Percentiles rank a stretch among this genome's conserved stretches.
These are phyloP conservation scores for Probosciger aterrimus DNA, from an alignment of 2,113 vertebrate species.

Conservation along the genomic window DNA sequence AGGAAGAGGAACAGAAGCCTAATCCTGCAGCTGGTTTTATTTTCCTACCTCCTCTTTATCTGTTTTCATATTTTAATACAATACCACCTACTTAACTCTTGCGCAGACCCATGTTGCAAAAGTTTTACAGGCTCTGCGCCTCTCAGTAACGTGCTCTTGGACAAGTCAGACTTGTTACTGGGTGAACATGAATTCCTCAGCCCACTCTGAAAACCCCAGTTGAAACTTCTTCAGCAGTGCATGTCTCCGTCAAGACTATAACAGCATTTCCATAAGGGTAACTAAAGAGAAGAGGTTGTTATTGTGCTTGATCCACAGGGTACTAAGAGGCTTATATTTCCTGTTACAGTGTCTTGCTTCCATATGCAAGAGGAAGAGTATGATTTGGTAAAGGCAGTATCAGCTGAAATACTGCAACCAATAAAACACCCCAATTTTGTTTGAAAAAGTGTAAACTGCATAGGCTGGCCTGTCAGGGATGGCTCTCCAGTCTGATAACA, in stretches of 20 bases:
- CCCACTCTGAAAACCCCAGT: not conserved
- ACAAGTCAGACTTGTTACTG: not conserved
- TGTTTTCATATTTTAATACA: not conserved
- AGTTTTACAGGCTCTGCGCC: not conserved
- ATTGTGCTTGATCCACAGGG: not conserved
- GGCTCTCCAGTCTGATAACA: not conserved
- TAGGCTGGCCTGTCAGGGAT: not conserved
- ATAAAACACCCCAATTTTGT: not conserved
- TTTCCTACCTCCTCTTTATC: not conserved
- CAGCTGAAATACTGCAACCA: not conserved
- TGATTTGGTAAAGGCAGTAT: not conserved
- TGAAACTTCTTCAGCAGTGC: not conserved
- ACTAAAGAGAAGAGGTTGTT: not conserved
- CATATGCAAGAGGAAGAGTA: not conserved
- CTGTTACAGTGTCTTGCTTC: not conserved
- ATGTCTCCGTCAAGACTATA: not conserved
- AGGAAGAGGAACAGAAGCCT: not conserved
- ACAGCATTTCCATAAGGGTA: not conserved
- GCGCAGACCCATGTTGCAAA: not conserved
- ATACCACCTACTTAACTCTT: not conserved
- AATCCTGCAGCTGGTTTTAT: not conserved
- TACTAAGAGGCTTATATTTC: not conserved
- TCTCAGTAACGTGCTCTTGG: not conserved
- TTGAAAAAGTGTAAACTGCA: not conserved
- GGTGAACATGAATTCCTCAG: not conserved